Conservation (phyloP, 2,113 vertebrate genomes). For the Oriolus oriolus region DNA sequence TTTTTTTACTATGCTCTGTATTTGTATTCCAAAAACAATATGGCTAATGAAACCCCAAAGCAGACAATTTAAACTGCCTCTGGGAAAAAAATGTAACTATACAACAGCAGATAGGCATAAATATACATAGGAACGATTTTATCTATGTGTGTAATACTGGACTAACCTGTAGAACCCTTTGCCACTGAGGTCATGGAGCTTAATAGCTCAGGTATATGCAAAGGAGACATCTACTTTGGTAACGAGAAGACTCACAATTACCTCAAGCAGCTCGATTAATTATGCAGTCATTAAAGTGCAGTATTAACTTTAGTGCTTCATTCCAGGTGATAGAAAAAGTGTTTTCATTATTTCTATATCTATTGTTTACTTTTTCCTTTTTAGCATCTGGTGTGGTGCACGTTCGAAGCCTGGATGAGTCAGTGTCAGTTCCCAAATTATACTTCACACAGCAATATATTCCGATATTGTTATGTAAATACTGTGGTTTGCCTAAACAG, state of each 20-base stretch:
- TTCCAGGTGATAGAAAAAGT: not conserved
- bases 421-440: not conserved
- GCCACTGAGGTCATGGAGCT: not conserved
- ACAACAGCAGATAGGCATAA: not conserved
- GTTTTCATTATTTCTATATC: not conserved
- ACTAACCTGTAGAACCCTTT: not conserved
- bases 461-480: not conserved
- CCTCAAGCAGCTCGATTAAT: not conserved
- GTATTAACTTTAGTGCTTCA: not conserved
- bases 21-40: not conserved
- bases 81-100: not conserved
- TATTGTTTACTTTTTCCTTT: not conserved
- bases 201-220: not conserved
- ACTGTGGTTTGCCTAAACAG: not conserved
- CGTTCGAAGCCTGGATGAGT: not conserved
- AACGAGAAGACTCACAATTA: not conserved
- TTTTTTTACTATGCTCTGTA: not conserved
- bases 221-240: not conserved
- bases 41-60: not conserved
- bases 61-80: not conserved
- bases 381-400: not conserved
- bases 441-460: not conserved
- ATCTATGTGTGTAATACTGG: not conserved
- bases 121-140: not conserved
- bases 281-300: not conserved